Base-by-base conservation (phyloP, 2,888 invertebrate species). In the Eucera pruinosa region DNA sequence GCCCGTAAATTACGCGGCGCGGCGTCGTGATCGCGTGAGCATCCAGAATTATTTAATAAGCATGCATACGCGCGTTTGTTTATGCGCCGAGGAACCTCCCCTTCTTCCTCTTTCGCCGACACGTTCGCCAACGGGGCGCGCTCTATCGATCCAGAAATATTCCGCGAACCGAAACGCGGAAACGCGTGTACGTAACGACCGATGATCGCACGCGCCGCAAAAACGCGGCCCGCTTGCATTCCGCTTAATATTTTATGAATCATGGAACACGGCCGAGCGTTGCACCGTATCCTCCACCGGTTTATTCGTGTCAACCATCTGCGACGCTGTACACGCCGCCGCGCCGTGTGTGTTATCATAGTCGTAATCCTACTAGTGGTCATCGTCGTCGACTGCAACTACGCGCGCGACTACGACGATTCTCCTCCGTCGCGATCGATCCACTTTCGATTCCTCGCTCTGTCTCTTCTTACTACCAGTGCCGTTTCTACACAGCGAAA, bases 301-400 rank as follows among this genome's bases (percentile, higher is more conserved):
- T 61, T 82, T 84, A 82, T 84, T 82, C 82, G 80, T 84, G 83
- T 84, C 84, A 81, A 79, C 82, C 77, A 71, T 81, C 76, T 65
- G 74, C 57, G n/a, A n/a, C 61, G 60, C 39, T n/a, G n/a, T 9
- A 20, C 5, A 7, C 5, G 33, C 13, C 33, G 50, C 9, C 36
- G 6, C 36, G 65, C 58, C 66, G 13, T 52, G 54, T n/a, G 54
- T 27, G 41, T 27, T 9, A 25, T 62, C 39, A 13, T 50, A n/a
- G n/a, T n/a, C 11, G 50, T 50, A 9, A 27, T 50, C 25, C 27
- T 30, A 18, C 15, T 52, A 33, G 15, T 15, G 11, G 54, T 57
- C 6, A 7, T 33, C 33, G 33, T 5, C 33, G 33, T 5, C 33
- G 33, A 33, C 33, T 3, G 7, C 33, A 7, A 33, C 33, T 3